A percentile compares a stretch with the other conserved stretches of the same genome.
phyloP scores from a whole-genome alignment of 2,888 invertebrate genomes.

The Andricus quercusramuli region DNA sequence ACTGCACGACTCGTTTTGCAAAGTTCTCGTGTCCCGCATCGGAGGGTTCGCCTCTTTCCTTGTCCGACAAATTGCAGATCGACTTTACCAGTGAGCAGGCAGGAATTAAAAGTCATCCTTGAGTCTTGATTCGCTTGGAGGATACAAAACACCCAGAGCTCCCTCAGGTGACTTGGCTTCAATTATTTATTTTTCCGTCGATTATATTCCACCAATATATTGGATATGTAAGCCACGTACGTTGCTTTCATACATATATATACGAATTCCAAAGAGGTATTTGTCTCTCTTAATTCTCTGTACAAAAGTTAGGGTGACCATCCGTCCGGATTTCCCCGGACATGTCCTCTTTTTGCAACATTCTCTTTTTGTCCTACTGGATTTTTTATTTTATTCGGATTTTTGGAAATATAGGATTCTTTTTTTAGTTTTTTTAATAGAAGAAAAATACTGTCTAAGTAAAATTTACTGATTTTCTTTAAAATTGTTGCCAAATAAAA shows the following conservation, averaged over 20 bases:
- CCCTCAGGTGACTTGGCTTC: constrained; percentile 26
- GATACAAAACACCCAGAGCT: constrained; percentile 16
- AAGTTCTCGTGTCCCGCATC: constrained; percentile 18
- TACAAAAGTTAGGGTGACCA: not conserved
- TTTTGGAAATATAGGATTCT: too few relatives aligned
- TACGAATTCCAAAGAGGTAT: constrained; percentile 15
- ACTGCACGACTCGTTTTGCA: constrained; percentile 22
- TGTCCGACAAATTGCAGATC: constrained; percentile 35
- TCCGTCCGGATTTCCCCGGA: too few relatives aligned
- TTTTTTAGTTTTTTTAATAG: too few relatives aligned
- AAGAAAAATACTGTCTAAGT: too few relatives aligned
- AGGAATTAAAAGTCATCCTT: constrained; percentile 40
- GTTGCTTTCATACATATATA: constrained; percentile 16
- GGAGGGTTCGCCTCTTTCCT: not conserved
- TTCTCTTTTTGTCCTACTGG: too few relatives aligned
- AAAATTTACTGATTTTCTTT: too few relatives aligned
- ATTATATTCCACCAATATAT: not conserved
- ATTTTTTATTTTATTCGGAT: too few relatives aligned
- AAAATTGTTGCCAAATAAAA: too few relatives aligned
- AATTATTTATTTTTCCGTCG: constrained; percentile 44
- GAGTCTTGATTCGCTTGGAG: constrained; percentile 20
- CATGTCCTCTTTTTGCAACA: too few relatives aligned
- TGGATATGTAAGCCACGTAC: constrained; percentile 52
- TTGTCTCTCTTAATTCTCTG: constrained; percentile 17
- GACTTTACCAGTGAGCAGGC: constrained; percentile 2